A percentile compares a stretch with the other conserved stretches of the same genome.
Evolutionary conservation across 2,797 vertebrate species (phyloP).

Genomic region (Galago senegalensis): DNA sequence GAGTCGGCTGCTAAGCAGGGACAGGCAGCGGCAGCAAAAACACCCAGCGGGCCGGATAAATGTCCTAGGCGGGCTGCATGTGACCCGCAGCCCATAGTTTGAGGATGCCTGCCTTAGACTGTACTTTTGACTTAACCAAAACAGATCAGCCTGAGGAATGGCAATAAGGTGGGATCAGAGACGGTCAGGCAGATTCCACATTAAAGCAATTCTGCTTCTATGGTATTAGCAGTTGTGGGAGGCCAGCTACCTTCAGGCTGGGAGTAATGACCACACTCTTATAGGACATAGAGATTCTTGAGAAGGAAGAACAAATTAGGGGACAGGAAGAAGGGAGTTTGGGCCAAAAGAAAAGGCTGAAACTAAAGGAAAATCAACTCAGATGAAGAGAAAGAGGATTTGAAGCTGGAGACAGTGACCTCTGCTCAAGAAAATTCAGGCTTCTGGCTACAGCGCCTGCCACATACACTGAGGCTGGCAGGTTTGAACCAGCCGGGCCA

Average conservation of each 20-base stretch:
- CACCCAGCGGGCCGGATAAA: too few relatives aligned
- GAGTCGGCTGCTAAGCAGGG: too few relatives aligned
- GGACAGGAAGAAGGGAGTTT: background rate
- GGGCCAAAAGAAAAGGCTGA: background rate
- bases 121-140: constrained; percentile 1
- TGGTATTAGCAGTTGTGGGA: constrained; percentile 32
- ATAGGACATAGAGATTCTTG: background rate
- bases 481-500: too few relatives aligned
- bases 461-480: too few relatives aligned
- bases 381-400: background rate
- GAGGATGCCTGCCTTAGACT: background rate
- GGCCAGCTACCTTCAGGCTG: background rate
- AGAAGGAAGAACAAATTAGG: constrained; percentile 30
- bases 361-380: background rate
- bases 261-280: background rate
- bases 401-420: background rate
- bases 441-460: background rate
- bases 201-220: background rate
- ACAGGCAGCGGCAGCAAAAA: too few relatives aligned
- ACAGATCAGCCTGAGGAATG: background rate
- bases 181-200: background rate
- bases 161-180: background rate
- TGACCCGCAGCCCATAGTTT: too few relatives aligned
- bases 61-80: too few relatives aligned
- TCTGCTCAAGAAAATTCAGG: background rate